Evolutionary conservation across 2,888 invertebrate genomes (phyloP).

Genomic region (Lamellibrachia satsuma): DNA sequence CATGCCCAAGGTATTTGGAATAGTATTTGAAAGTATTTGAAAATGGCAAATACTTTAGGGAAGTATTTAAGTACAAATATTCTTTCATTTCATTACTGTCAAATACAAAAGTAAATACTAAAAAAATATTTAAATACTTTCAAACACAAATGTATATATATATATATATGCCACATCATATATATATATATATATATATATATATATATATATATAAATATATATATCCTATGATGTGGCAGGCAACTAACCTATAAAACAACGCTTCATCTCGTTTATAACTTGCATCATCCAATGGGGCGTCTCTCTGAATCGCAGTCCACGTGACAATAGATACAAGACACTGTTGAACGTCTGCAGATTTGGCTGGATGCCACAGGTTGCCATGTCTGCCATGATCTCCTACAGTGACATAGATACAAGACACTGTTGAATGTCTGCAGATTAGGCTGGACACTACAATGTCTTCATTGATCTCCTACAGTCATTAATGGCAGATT

Average conservation of each 20-base stretch:
- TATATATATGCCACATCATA: too few relatives aligned
- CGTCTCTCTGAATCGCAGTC: neutral
- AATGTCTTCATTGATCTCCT: neutral
- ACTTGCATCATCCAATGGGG: constrained; percentile 22
- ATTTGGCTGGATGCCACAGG: neutral
- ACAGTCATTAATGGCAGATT: neutral
- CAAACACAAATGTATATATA: too few relatives aligned
- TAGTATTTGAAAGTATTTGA: too few relatives aligned
- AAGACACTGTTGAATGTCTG: constrained; percentile 22
- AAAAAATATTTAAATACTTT: too few relatives aligned
- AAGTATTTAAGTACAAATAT: too few relatives aligned
- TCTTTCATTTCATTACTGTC: too few relatives aligned
- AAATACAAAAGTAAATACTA: too few relatives aligned
- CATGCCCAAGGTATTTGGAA: too few relatives aligned
- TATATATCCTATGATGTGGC: neutral
- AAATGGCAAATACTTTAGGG: too few relatives aligned
- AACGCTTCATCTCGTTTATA: constrained; percentile 22
- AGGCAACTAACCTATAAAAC: neutral
- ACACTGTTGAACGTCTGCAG: constrained; percentile 23
- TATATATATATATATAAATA: neutral
- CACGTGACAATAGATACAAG: neutral
- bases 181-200: too few relatives aligned
- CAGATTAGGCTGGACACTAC: neutral
- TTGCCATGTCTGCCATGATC: neutral
- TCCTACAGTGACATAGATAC: constrained; percentile 8